Conservation (phyloP, 2,113 vertebrate genomes). For the Elephantulus edwardii region DNA sequence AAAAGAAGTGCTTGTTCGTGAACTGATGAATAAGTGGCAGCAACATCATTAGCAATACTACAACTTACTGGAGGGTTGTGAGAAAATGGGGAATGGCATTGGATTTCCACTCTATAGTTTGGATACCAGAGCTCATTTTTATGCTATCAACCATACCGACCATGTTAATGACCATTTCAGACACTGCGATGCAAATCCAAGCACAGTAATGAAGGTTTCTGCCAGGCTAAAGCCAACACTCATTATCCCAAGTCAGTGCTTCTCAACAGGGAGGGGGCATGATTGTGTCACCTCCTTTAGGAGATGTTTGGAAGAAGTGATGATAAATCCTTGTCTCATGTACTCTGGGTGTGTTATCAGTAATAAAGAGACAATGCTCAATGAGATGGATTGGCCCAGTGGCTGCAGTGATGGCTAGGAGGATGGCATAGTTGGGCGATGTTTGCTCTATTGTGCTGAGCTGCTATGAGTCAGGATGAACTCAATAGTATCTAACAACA, state of each 20-base stretch:
- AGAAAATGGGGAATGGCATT: not conserved
- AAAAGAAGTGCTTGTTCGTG: not conserved
- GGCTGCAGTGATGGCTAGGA: no score
- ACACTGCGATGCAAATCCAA: not conserved
- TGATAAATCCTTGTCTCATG: no score
- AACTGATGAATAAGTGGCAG: not conserved
- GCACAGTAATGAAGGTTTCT: not conserved
- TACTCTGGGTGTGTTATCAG: no score
- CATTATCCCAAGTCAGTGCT: not conserved
- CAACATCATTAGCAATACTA: not conserved
- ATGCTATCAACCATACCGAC: not conserved
- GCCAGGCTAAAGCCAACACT: not conserved
- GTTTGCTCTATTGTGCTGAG: no score
- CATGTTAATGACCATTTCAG: not conserved
- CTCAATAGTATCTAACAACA: no score
- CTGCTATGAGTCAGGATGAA: no score
- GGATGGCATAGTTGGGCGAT: no score
- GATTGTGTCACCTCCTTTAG: not conserved
- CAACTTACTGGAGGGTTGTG: not conserved
- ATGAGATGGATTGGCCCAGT: no score
- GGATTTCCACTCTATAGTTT: not conserved
- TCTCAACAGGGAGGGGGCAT: not conserved
- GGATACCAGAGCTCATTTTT: not conserved
- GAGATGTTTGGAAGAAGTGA: no score
- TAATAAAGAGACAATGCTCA: no score